Evolutionary conservation across 92 coral and sea anemone genomes (phyloP), one percentile per base, ranked within the genome.

Genomic region (Phenganax subtilis): DNA sequence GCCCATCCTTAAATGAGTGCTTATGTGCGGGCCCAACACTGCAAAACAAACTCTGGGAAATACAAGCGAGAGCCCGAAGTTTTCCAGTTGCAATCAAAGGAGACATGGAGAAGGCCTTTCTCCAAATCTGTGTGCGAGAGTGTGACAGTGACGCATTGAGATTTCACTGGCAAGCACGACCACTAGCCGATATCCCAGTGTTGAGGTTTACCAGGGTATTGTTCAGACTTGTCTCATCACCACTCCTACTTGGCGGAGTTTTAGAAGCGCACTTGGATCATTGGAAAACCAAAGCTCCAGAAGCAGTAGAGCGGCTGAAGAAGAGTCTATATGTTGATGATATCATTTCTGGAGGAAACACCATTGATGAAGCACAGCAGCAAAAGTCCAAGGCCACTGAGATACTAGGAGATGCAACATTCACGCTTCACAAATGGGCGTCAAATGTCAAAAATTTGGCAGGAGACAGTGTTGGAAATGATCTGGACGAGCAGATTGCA

Each of bases 341-440:
- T 20, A n/a, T 59, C 20, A n/a, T 59, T 6, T 14, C 20, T 12
- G 65, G 65, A 59, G 65, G 65, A 14, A 25, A 59, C 7, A 59
- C 65, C 15, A 25, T 59, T n/a, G 65, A 6, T 6, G 7, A 59
- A 59, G 65, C 65, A 14, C 15, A 25, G 15, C 65, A 59, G 20
- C 65, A 20, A 25, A 59, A 59, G 65, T n/a, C 15, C 15, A 20
- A n/a, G 20, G 65, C 65, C 17, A 59, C 65, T 25, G 17, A n/a
- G 6, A 59, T 59, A n/a, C 65, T 59, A n/a, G 65, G 20, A 59
- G 65, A 59, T 14, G 65, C 65, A 14, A 59, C 65, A 10, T 59
- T 59, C 65, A 59, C 15, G 6, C 65, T 59, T n/a, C 65, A 59
- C 65, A 59, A 59, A 25, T 59, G 65, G 65, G 65, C 65, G 12